phyloP scores from a whole-genome alignment of 2,797 vertebrate genomes.

The Syngnathus rostellatus region DNA sequence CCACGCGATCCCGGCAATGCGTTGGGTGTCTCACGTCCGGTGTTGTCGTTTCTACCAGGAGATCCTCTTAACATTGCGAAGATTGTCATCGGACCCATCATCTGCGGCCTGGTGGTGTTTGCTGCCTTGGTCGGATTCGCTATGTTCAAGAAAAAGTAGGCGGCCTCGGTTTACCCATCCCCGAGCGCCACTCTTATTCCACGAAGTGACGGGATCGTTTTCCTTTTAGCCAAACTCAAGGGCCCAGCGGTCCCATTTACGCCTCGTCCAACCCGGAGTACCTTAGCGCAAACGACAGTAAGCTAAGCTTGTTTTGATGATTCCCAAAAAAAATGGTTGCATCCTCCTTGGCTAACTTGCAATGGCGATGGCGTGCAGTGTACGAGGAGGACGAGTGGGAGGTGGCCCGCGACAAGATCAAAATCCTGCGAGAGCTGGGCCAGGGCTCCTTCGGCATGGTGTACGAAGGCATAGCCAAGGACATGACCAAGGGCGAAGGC shows the following conservation, averaged over 20 bases:
- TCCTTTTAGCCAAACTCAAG: conserved; percentile 79
- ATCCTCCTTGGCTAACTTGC: neutral
- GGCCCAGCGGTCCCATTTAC: conserved; percentile 84
- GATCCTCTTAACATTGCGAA: conserved; percentile 75
- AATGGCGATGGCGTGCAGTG: conserved; percentile 54
- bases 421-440: conserved; percentile 83
- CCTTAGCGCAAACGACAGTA: conserved; percentile 87
- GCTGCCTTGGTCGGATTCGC: conserved; percentile 73
- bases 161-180: neutral
- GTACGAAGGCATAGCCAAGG: conserved; percentile 88
- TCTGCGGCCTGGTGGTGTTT: conserved; percentile 78
- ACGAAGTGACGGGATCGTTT: neutral
- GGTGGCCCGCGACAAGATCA: conserved; percentile 86
- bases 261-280: conserved; percentile 95
- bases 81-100: conserved; percentile 81
- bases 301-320: conserved; percentile 16
- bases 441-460: conserved; percentile 98
- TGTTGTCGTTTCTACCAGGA: conserved; percentile 31
- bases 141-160: conserved; percentile 86
- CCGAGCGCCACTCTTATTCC: neutral
- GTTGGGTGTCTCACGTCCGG: neutral
- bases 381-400: conserved; percentile 97
- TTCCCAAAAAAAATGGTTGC: neutral
- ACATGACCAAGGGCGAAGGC: conserved; percentile 84
- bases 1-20: neutral